Evolutionary conservation across 2,113 vertebrate species (phyloP).

Genomic region (Gallinago media): DNA sequence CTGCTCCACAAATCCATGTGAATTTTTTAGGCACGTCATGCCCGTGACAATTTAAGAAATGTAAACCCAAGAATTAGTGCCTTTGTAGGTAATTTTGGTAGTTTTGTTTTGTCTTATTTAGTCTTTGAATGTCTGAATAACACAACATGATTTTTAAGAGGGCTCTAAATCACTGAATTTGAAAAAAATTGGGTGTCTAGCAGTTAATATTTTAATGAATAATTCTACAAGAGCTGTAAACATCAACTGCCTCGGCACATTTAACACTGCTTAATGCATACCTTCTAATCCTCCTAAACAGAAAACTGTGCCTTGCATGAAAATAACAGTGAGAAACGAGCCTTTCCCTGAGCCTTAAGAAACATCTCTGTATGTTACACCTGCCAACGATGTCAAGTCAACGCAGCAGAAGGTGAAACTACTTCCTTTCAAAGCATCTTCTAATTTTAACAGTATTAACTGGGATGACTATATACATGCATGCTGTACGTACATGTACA

Average conservation of each 20-base stretch:
- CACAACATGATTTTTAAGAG: background rate
- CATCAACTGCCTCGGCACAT: background rate
- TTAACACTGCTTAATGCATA: constrained; percentile 37
- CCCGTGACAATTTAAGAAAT: background rate
- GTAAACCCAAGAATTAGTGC: background rate
- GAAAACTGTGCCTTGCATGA: background rate
- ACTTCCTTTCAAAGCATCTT: background rate
- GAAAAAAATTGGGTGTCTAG: background rate
- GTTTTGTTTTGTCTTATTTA: constrained; percentile 16
- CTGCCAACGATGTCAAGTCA: background rate
- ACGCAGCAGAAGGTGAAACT: background rate
- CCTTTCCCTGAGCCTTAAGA: background rate
- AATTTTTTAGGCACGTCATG: background rate
- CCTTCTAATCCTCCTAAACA: background rate
- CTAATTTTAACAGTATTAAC: background rate
- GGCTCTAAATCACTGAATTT: background rate
- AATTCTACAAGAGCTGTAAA: background rate
- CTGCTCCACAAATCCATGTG: background rate
- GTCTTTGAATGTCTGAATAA: background rate
- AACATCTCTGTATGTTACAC: background rate
- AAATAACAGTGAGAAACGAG: background rate
- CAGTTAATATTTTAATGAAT: constrained; percentile 41
- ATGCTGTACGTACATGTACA: accelerated
- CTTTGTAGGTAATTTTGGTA: background rate
- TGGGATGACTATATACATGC: background rate